Conservation (phyloP, 2,888 invertebrate species). For the Heliconius sara region DNA sequence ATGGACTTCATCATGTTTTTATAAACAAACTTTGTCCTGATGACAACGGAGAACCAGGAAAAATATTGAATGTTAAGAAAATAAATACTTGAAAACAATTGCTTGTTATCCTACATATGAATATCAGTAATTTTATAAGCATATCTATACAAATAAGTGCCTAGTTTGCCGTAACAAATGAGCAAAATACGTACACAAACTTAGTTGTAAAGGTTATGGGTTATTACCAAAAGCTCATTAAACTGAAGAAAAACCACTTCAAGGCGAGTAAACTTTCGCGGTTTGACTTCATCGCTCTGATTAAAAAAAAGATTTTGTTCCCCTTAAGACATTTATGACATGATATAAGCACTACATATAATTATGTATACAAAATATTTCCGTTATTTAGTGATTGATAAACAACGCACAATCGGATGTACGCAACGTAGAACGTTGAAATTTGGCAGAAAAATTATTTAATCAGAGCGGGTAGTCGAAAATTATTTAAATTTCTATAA, state of each 20-base stretch:
- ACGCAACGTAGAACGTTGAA: background rate
- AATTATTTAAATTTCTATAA: too few species aligned
- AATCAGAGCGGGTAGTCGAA: too few species aligned
- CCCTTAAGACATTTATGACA: background rate
- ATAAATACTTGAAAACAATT: background rate
- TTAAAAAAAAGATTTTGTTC: conserved; percentile 31
- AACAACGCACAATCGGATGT: too few species aligned
- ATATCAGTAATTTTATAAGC: background rate
- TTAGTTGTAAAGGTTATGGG: background rate
- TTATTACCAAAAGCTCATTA: conserved; percentile 3
- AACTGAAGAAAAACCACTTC: conserved; percentile 15
- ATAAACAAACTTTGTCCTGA: too few species aligned
- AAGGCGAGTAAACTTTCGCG: conserved; percentile 32
- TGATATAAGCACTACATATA: background rate
- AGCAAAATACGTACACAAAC: background rate
- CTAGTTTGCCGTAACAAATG: background rate
- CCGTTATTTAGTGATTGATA: too few species aligned
- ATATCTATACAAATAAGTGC: background rate
- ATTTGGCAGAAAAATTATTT: background rate
- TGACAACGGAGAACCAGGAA: too few species aligned
- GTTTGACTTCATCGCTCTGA: conserved; percentile 29
- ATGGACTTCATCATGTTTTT: too few species aligned
- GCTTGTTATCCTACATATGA: background rate
- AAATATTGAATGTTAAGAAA: background rate
- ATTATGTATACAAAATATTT: background rate